phyloP scores from a whole-genome alignment of 2,797 vertebrate genomes.

The Lepus oiostolus region DNA sequence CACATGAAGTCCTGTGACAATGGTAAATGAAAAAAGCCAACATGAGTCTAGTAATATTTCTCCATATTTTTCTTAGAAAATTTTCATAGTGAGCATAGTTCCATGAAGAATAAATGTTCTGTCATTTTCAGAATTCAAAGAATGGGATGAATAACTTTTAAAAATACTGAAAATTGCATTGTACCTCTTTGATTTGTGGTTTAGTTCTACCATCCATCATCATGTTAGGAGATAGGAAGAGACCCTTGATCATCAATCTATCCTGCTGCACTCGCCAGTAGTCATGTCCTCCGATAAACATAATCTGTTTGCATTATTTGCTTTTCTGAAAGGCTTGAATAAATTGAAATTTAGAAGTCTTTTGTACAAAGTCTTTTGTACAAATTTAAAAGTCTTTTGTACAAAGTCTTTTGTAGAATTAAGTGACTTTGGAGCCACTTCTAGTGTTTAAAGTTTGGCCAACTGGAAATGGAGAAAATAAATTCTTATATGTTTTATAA shows the following conservation, averaged over 20 bases:
- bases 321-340: conserved; percentile 63
- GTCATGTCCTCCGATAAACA: conserved; percentile 62
- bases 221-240: conserved; percentile 28
- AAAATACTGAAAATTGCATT: conserved; percentile 58
- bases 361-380: not conserved
- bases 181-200: conserved; percentile 73
- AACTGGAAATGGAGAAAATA: conserved; percentile 13
- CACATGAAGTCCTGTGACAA: not conserved
- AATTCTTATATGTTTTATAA: not conserved
- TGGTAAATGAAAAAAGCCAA: not conserved
- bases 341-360: not conserved
- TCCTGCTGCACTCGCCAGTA: conserved; percentile 4
- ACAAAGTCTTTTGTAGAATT: not conserved
- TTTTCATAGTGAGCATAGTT: conserved; percentile 54
- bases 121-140: conserved; percentile 72
- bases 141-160: conserved; percentile 60
- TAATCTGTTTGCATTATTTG: conserved; percentile 65
- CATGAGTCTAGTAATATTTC: not conserved
- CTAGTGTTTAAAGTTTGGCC: not conserved
- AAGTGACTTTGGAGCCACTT: not conserved
- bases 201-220: conserved; percentile 60
- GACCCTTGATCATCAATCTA: conserved; percentile 64
- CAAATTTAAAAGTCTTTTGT: conserved; percentile 7
- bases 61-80: conserved; percentile 57
- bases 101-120: conserved; percentile 65